Base-by-base conservation (phyloP, 2,888 invertebrate genomes). In the Piscicola geometra region DNA sequence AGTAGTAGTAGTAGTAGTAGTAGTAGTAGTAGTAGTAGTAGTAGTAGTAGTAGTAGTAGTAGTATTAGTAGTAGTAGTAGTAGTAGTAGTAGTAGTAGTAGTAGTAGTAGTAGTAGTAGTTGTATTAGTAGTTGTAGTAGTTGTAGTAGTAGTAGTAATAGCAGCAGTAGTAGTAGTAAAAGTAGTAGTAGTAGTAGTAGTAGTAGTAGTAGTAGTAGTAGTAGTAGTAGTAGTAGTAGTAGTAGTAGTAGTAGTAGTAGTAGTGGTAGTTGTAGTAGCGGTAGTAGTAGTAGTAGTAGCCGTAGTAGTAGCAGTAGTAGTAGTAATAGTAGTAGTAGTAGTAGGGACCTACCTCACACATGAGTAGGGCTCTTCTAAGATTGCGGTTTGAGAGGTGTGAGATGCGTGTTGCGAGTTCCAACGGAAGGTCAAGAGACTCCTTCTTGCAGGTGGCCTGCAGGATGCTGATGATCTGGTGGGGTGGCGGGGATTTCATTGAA, bases 311-410 rank as follows among this genome's bases (percentile, higher is more conserved):
- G n/a, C n/a, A n/a, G 52, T 50, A 50, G 52, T 50, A 50, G 52
- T 50, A 18, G 52, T 50, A 50, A 15, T 50, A 56, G 25, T 21
- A 25, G n/a, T 3, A 25, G 3, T 25, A 56, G 3, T 18, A 18
- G 25, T 18, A 56, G n/a, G n/a, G 3, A 35, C 67, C 18, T 3
- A 56, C 92, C 86, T 99, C 97, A 80, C 93, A 89, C 91, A 95
- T 94, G 0, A 99, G 87, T 77, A 99, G 86, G 0, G 98, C 97
- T 81, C 96, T 87, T 25, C 99, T 88, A 70, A 99, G 86, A 87
- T 99, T 99, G 73, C 98, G 89, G 76, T 92, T 90, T 0, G 93
- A 91, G 80, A 90, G 89, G 76, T 89, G 89, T 0, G 93, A 91
- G 79, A 99, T 90, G 78, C 89, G 89, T 78, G 88, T 84, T 0